A percentile compares a stretch with the other conserved stretches of the same genome.
phyloP scores from a whole-genome alignment of 2,113 vertebrate species.

The Motacilla tschutschensis region DNA sequence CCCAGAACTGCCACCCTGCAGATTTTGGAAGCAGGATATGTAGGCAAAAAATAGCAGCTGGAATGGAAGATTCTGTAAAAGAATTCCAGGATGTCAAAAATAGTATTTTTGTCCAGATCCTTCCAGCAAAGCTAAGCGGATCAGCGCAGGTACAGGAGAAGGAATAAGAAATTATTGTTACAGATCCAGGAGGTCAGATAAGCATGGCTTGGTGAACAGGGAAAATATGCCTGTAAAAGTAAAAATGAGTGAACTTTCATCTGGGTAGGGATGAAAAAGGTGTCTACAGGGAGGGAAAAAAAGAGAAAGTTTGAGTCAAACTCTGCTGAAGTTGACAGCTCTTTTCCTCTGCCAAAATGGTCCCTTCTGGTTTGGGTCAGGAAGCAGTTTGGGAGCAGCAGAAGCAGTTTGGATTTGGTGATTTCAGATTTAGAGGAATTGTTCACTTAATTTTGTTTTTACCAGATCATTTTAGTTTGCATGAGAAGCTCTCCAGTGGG shows the following conservation, averaged over 20 bases:
- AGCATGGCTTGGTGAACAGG: background rate
- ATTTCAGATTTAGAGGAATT: background rate
- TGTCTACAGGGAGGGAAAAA: background rate
- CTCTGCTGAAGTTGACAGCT: background rate
- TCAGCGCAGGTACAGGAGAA: background rate
- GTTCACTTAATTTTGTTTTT: background rate
- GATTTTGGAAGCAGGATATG: background rate
- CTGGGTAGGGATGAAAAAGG: background rate
- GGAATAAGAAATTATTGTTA: background rate
- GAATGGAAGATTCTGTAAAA: background rate
- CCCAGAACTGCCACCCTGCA: background rate
- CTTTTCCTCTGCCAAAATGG: background rate
- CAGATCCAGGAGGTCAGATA: background rate
- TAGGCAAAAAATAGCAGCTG: background rate
- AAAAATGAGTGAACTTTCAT: background rate
- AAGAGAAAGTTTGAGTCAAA: background rate
- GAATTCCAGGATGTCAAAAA: background rate
- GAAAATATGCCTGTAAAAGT: background rate
- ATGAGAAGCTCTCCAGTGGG: background rate
- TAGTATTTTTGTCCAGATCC: background rate
- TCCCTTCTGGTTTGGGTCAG: background rate
- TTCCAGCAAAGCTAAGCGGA: background rate
- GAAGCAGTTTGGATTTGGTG: background rate
- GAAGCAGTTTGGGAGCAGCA: background rate
- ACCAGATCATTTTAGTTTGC: background rate